A percentile compares a stretch with the other conserved stretches of the same genome.
Evolutionary conservation across 1,140 invertebrate species (phyloP).

Genomic region (Hyles euphorbiae): DNA sequence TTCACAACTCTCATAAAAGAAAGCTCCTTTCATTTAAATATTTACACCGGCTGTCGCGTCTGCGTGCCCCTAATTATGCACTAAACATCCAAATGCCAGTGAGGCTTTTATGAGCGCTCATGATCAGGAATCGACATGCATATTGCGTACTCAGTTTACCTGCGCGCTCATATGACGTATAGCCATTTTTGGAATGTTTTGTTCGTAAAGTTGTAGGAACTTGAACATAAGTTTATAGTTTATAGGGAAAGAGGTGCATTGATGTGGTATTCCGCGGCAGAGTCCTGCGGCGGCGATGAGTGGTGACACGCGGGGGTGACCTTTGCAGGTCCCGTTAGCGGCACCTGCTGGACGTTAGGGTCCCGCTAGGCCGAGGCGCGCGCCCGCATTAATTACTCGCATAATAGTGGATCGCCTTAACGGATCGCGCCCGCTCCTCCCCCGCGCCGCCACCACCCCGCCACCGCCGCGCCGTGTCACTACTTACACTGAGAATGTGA

Average conservation of each 20-base stretch:
- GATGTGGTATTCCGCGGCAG: neutral
- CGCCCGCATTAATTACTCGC: slow-evolving; percentile 5
- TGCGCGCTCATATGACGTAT: no score
- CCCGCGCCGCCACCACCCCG: neutral
- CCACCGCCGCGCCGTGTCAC: no score
- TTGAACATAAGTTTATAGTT: no score
- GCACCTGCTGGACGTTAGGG: slow-evolving; percentile 56
- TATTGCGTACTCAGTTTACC: no score
- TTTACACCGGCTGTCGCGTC: neutral
- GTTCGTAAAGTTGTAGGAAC: no score
- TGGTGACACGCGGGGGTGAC: slow-evolving; percentile 26
- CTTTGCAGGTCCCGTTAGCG: slow-evolving; percentile 54
- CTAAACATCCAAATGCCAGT: slow-evolving; percentile 4
- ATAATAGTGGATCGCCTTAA: slow-evolving; percentile 5
- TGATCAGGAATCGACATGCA: neutral
- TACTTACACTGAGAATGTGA: no score
- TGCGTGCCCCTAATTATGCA: slow-evolving; percentile 9
- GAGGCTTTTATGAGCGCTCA: slow-evolving; percentile 9
- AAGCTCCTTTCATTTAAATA: slow-evolving; percentile 9
- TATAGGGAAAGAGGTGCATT: no score
- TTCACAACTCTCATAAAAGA: slow-evolving; percentile 20
- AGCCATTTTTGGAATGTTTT: no score
- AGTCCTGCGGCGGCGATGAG: neutral
- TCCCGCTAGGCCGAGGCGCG: slow-evolving; percentile 37
- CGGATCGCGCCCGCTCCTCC: slow-evolving; percentile 14